Evolutionary conservation across 2,888 invertebrate species (phyloP).

Genomic region (Macrostomum cliftonense): DNA sequence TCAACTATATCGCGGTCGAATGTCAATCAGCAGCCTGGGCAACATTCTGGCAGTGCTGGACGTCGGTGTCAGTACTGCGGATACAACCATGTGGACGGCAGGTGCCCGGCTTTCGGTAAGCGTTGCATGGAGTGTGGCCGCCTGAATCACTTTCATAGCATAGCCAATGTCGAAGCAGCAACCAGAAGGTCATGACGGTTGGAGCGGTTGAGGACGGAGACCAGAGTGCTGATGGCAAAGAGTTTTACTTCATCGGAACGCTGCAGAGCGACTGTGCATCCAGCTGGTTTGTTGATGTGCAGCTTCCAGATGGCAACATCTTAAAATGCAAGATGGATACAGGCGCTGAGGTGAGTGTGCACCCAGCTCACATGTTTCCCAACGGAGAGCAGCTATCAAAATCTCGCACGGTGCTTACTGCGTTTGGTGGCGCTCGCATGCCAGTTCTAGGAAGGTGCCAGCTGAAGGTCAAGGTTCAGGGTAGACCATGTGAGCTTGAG

Average conservation of each 20-base stretch:
- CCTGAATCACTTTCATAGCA: slow-evolving; percentile 7
- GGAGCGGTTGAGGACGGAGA: too few species aligned
- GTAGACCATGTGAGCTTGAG: too few species aligned
- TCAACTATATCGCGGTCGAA: too few species aligned
- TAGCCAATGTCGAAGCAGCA: slow-evolving; percentile 1
- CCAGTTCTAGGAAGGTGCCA: too few species aligned
- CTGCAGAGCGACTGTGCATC: not conserved
- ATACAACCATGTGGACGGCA: not conserved
- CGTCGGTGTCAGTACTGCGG: too few species aligned
- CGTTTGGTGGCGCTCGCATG: too few species aligned
- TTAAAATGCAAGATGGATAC: slow-evolving; percentile 2
- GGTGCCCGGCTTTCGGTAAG: slow-evolving; percentile 8
- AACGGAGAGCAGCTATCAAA: not conserved
- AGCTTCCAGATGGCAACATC: not conserved
- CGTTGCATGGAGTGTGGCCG: not conserved
- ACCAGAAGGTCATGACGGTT: not conserved
- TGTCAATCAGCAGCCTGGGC: too few species aligned
- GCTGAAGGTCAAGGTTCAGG: too few species aligned
- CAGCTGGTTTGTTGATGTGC: not conserved
- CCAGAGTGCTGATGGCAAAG: not conserved
- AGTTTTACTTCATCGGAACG: not conserved
- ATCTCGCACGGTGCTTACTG: too few species aligned
- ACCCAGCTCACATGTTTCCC: not conserved
- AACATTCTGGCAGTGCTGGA: not conserved
- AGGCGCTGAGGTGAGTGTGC: slow-evolving; percentile 1